These are phyloP conservation scores for Sinocyclocheilus grahami DNA, from an alignment of 2,113 vertebrate genomes.

Conservation along the genomic window DNA sequence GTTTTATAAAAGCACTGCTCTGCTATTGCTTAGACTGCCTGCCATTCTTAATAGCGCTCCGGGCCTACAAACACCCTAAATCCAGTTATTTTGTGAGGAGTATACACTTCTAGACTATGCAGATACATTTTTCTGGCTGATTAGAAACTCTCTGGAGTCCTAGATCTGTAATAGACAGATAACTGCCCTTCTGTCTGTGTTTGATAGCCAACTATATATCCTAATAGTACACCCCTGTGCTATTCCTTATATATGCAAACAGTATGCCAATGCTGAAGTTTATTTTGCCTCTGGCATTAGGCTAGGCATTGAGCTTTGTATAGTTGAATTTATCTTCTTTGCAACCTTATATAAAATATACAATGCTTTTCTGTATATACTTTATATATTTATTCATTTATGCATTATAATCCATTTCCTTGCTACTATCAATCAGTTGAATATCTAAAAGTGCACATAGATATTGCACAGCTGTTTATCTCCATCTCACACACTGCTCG, in stretches of 20 bases:
- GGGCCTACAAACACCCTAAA: no score
- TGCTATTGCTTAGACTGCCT: no score
- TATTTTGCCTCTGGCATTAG: background rate
- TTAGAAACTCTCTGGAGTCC: background rate
- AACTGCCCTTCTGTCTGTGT: slow-evolving; percentile 1
- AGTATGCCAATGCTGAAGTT: background rate
- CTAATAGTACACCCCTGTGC: background rate
- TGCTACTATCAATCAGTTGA: background rate
- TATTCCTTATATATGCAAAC: background rate
- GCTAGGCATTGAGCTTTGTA: background rate
- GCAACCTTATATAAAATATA: background rate
- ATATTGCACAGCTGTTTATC: background rate
- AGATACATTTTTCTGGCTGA: slow-evolving; percentile 7
- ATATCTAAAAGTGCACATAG: background rate
- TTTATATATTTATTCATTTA: no score
- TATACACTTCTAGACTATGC: background rate
- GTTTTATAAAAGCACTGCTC: no score
- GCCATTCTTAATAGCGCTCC: no score
- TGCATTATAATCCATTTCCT: no score
- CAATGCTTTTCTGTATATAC: background rate
- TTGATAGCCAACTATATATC: background rate
- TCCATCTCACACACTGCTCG: background rate
- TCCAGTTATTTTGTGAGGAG: slow-evolving; percentile 6
- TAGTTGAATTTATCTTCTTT: background rate
- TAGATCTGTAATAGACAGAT: slow-evolving; percentile 2